Conservation (phyloP, 1,140 invertebrate genomes). For the Antheraea mylitta region DNA sequence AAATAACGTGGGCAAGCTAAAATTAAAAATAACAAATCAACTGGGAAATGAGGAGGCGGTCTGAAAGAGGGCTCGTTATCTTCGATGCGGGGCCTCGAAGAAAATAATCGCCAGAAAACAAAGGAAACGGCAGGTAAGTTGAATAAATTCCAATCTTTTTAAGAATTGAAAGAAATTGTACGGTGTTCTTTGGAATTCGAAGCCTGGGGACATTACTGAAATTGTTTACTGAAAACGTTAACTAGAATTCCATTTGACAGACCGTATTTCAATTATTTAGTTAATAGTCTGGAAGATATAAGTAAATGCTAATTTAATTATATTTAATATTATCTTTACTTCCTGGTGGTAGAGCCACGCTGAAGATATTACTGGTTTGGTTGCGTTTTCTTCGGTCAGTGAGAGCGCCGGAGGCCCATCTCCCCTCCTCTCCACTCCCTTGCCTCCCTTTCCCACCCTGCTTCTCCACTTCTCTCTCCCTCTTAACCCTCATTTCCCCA, state of each 20-base stretch:
- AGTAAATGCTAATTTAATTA: no score
- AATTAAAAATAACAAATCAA: conserved; percentile 46
- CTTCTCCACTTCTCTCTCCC: no score
- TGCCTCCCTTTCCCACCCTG: no score
- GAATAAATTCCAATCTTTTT: conserved; percentile 38
- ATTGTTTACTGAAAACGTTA: conserved; percentile 14
- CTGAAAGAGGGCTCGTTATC: conserved; percentile 47
- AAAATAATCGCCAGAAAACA: conserved; percentile 49
- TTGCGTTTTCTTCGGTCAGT: no score
- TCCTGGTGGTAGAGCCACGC: no score
- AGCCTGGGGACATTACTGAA: conserved; percentile 16
- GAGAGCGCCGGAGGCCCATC: no score
- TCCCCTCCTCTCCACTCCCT: no score
- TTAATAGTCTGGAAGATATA: neutral
- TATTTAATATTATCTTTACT: no score
- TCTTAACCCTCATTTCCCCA: no score
- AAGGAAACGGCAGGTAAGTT: conserved; percentile 34
- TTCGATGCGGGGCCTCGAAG: conserved; percentile 33
- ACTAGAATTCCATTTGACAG: neutral
- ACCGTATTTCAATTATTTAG: conserved; percentile 2
- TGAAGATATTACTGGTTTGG: no score
- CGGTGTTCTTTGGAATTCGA: conserved; percentile 10
- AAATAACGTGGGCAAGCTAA: conserved; percentile 19
- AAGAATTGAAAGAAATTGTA: conserved; percentile 22
- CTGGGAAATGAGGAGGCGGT: conserved; percentile 45